These are phyloP conservation scores for Drosophila kuntzei DNA, from an alignment of 2,888 invertebrate genomes.

Conservation along the genomic window DNA sequence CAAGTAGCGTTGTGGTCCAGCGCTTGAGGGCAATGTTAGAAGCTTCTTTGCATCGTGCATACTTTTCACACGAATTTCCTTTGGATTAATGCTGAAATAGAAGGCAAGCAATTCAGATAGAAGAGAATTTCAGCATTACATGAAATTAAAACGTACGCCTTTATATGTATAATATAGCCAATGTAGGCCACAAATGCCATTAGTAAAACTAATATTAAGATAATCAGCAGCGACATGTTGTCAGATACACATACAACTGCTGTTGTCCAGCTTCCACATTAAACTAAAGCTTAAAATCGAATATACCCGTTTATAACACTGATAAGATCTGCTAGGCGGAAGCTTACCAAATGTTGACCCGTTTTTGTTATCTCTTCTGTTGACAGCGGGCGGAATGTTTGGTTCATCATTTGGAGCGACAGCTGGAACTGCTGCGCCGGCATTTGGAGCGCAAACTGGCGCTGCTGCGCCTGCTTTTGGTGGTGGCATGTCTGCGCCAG, in stretches of 20 bases:
- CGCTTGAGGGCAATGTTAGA: constrained; percentile 41
- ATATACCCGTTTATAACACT: constrained; percentile 7
- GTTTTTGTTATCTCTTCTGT: constrained; percentile 46
- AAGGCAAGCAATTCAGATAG: background rate
- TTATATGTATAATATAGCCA: constrained; percentile 60
- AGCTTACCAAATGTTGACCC: constrained; percentile 53
- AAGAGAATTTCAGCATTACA: no score
- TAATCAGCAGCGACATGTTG: constrained; percentile 28
- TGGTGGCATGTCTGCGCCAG: constrained; percentile 66
- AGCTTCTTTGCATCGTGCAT: constrained; percentile 62
- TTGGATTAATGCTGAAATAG: constrained; percentile 60
- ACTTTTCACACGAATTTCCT: constrained; percentile 56
- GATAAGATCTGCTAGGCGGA: constrained; percentile 58
- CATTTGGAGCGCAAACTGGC: constrained; percentile 36
- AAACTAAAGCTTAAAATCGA: constrained; percentile 41
- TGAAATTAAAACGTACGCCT: constrained; percentile 54
- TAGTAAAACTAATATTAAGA: constrained; percentile 44
- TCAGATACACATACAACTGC: constrained; percentile 23
- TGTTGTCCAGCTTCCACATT: constrained; percentile 9
- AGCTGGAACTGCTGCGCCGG: constrained; percentile 35
- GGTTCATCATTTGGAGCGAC: constrained; percentile 80
- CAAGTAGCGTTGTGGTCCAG: constrained; percentile 56
- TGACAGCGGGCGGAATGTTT: constrained; percentile 79
- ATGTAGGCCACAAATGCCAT: constrained; percentile 51
- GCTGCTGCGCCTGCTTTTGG: constrained; percentile 54